A percentile compares a stretch with the other conserved stretches of the same genome.
Evolutionary conservation across 1,140 invertebrate species (phyloP).

Genomic region (Stegodyphus mimosarum): DNA sequence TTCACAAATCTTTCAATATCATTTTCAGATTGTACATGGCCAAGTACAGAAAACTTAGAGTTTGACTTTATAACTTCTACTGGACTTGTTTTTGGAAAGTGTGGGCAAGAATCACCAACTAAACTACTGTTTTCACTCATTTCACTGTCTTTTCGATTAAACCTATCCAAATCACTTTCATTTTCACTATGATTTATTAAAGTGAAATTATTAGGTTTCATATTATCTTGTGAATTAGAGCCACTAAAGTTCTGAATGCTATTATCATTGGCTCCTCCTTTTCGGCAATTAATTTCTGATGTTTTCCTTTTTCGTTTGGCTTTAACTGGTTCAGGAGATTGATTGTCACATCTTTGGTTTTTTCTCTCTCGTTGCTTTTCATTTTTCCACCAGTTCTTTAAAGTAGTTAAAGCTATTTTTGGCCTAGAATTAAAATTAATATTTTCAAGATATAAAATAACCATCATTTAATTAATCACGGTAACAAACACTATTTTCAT

Average conservation of each 20-base stretch:
- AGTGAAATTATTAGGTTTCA: conserved; percentile 41
- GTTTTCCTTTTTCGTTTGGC: conserved; percentile 29
- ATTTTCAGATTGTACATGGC: not conserved
- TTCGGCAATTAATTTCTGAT: not conserved
- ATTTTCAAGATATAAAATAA: not conserved
- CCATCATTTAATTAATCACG: too few relatives aligned
- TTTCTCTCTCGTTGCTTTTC: conserved; percentile 66
- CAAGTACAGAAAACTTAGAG: not conserved
- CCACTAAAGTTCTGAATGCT: conserved; percentile 13
- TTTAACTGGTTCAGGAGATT: not conserved
- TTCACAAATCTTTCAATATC: not conserved
- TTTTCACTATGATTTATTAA: conserved; percentile 44
- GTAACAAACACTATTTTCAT: too few relatives aligned
- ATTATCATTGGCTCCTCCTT: not conserved
- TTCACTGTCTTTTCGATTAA: conserved; percentile 28
- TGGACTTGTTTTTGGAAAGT: not conserved
- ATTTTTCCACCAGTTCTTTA: conserved; percentile 70
- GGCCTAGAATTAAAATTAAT: conserved; percentile 48
- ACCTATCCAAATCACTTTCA: conserved; percentile 33
- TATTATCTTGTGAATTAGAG: conserved; percentile 22
- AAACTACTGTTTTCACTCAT: conserved; percentile 8
- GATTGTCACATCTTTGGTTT: conserved; percentile 36
- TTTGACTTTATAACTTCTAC: not conserved
- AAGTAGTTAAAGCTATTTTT: conserved; percentile 65
- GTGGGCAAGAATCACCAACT: conserved; percentile 3